Evolutionary conservation across 1,140 invertebrate species (phyloP), one percentile per base, ranked within the genome.

Genomic region (Chironomus tepperi): DNA sequence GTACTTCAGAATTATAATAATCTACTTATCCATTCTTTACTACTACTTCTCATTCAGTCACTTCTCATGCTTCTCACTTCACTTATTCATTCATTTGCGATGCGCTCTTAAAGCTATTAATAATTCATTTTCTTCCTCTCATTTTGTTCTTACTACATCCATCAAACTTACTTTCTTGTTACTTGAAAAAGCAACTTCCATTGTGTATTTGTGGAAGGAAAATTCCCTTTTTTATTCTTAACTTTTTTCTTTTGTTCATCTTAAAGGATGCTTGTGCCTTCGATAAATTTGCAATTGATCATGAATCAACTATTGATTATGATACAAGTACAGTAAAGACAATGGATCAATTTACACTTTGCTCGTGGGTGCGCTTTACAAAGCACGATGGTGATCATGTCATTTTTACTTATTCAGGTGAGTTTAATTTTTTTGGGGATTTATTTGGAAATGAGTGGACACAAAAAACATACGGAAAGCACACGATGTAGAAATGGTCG

Each of bases 331-430:
- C 86, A 18, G 76, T 94, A 7, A 91, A 91, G 0, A 88, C 92
- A 76, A 77, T 93, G 73, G 91, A 92, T 77, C 91, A 93, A 79
- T 93, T 93, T 78, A 93, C 91, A 0, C 82, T 93, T 0, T 94
- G 92, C 78, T 86, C 88, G 80, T 94, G 92, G 92, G 88, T 86
- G 75, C 91, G 92, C 77, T 93, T 92, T 76, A 87, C 87, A 75
- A 94, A 93, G 79, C 91, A 93, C 78, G 87, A 87, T 12, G 89
- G 88, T 73, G 91, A 94, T 78, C 91, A 94, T 84, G 90, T 91
- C 0, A 78, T 94, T 73, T 90, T 94, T 79, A 92, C 91, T 43
- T 94, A 94, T 79, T 86, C 91, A 80, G 88, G 91, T 93, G 81
- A 89, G 87, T 84, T n/a, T n/a, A n/a, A n/a, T n/a, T 34, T 34